Percentiles rank a stretch among this genome's conserved stretches.
Evolutionary conservation across 2,113 vertebrate genomes (phyloP).

Genomic region (Myotis lucifugus): DNA sequence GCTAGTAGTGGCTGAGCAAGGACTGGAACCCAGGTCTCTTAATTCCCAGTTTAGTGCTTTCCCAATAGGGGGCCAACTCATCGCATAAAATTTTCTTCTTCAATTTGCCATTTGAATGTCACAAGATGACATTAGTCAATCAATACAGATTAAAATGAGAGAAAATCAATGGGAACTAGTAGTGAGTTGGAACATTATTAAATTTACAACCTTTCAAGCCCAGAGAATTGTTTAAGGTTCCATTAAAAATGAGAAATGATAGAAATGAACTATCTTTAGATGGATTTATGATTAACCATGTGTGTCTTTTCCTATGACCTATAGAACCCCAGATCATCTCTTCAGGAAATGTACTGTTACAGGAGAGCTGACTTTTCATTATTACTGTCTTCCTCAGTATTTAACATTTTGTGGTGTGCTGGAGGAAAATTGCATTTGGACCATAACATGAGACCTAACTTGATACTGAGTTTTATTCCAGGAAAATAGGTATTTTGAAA

Average conservation of each 20-base stretch:
- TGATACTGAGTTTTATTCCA: conserved; percentile 33
- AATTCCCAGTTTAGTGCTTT: conserved; percentile 10
- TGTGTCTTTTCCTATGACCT: conserved; percentile 72
- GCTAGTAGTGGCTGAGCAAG: neutral
- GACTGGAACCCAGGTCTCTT: neutral
- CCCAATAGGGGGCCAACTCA: conserved; percentile 29
- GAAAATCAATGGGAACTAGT: conserved; percentile 81
- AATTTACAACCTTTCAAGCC: conserved; percentile 69
- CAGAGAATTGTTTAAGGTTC: conserved; percentile 69
- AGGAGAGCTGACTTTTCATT: conserved; percentile 45
- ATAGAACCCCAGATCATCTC: conserved; percentile 46
- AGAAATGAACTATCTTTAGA: conserved; percentile 70
- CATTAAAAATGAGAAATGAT: conserved; percentile 75
- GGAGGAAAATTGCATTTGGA: conserved; percentile 55
- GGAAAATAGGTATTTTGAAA: conserved; percentile 58
- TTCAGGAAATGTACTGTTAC: conserved; percentile 70
- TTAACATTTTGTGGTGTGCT: conserved; percentile 65
- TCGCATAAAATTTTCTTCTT: conserved; percentile 69
- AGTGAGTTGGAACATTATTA: conserved; percentile 82
- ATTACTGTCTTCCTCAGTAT: conserved; percentile 55
- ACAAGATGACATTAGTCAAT: conserved; percentile 78
- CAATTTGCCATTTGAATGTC: conserved; percentile 75
- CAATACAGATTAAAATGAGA: conserved; percentile 80
- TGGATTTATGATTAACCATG: conserved; percentile 65
- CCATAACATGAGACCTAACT: conserved; percentile 50